Conservation (phyloP, 2,888 invertebrate species). For the Hirtodrosophila cameraria region DNA sequence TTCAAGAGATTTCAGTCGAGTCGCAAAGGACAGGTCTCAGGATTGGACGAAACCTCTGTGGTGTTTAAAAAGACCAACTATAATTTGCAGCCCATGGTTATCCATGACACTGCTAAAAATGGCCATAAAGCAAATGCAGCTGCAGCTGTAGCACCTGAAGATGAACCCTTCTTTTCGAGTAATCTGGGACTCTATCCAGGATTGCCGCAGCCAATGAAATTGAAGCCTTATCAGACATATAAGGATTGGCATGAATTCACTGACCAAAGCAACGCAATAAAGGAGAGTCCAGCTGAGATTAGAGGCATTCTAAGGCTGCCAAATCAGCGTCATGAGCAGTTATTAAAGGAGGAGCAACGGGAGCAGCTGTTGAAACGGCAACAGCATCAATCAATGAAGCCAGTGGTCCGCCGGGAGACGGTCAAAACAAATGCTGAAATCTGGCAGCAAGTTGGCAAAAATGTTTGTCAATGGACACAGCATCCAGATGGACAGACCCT, state of each 20-base stretch:
- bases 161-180: slow-evolving; percentile 27
- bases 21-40: too few relatives aligned
- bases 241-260: background rate
- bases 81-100: too few relatives aligned
- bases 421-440: background rate
- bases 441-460: slow-evolving; percentile 5
- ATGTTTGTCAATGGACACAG: background rate
- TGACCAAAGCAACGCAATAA: background rate
- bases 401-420: too few relatives aligned
- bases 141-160: too few relatives aligned
- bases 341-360: background rate
- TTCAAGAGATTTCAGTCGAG: background rate
- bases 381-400: too few relatives aligned
- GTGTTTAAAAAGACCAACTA: too few relatives aligned
- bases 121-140: too few relatives aligned
- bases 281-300: background rate
- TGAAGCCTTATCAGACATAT: slow-evolving; percentile 2
- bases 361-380: background rate
- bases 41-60: too few relatives aligned
- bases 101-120: too few relatives aligned
- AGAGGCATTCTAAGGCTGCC: background rate
- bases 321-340: background rate
- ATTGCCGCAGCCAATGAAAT: slow-evolving; percentile 6
- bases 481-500: slow-evolving; percentile 1
- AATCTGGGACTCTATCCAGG: slow-evolving; percentile 36